Evolutionary conservation across 1,140 invertebrate genomes (phyloP).

Genomic region (Scaptomyza pallida): DNA sequence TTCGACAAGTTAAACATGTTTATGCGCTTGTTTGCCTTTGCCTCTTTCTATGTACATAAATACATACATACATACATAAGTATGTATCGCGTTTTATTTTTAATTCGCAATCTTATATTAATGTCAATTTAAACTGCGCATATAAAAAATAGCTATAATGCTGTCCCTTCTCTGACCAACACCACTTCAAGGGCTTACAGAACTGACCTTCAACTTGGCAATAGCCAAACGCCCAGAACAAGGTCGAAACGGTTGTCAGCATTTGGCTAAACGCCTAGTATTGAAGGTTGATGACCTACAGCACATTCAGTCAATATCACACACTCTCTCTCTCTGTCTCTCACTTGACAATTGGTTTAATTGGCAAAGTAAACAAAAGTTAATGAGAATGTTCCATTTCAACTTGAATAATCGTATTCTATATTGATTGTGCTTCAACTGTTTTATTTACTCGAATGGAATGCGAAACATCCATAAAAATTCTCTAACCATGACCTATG

Average conservation of each 20-base stretch:
- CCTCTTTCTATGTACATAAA: neutral
- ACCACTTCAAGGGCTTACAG: neutral
- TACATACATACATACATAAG: neutral
- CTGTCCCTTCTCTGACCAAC: neutral
- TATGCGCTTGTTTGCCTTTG: slow-evolving; percentile 36
- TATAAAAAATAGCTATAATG: slow-evolving; percentile 7
- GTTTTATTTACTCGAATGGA: too few species aligned
- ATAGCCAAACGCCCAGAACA: neutral
- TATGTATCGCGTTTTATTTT: slow-evolving; percentile 36
- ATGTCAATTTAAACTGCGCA: slow-evolving; percentile 39
- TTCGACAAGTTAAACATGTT: slow-evolving; percentile 35
- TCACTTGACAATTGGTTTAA: neutral
- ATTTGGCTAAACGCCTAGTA: neutral
- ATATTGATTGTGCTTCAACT: too few species aligned
- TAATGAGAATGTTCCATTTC: neutral
- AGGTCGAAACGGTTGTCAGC: neutral
- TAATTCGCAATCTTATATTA: slow-evolving; percentile 39
- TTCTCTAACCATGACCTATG: neutral
- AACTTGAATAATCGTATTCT: too few species aligned
- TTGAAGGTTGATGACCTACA: neutral
- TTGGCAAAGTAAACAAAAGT: neutral
- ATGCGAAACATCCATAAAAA: too few species aligned
- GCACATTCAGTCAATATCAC: neutral
- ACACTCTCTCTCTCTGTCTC: neutral
- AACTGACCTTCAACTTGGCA: slow-evolving; percentile 30